Evolutionary conservation across 2,113 vertebrate genomes (phyloP), one percentile per base, ranked within the genome.

Genomic region (Thamnophis sirtalis): DNA sequence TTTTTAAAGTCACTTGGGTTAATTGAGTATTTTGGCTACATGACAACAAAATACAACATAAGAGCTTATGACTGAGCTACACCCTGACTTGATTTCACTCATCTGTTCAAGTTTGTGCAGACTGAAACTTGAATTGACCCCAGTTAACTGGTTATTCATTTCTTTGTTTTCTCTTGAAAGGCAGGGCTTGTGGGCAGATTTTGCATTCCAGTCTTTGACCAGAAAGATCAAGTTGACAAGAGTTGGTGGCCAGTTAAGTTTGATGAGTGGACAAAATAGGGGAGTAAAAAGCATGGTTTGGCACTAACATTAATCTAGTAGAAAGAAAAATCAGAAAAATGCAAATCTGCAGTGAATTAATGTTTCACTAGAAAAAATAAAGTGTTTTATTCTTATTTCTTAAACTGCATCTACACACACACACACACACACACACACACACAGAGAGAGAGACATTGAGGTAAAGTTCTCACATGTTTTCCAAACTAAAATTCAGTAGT

Each of bases 1-100:
- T 86, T 50, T 86, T 68, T 92, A 19, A 58, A 94, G 95, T 48
- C 88, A 94, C 90, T 96, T 94, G 87, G 68, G 90, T 60, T 84
- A 92, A n/a, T 68, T 91, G 93, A 91, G 86, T 87, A 33, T 94
- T 92, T 90, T 94, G 94, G 89, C 38, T 9, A 86, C 86, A 21
- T 84, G 54, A 95, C 95, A 93, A 68, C 21, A 87, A 90, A 84
- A 13, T n/a, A 90, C 91, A 60, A 51, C 56, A 86, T 89, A 91
- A 95, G 95, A 92, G 68, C 89, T 96, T 89, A 43, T 26, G 28
- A 87, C 3, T 73, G 86, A 86, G 86, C n/a, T 49, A 50, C 24
- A 0, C 10, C 24, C 33, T 21, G 93, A 90, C 90, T 53, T 92
- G 50, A 19, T 68, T 93, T 88, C 88, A 68, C 26, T 49, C 26